phyloP scores from a whole-genome alignment of 2,888 invertebrate genomes.

The Auanema sp. region DNA sequence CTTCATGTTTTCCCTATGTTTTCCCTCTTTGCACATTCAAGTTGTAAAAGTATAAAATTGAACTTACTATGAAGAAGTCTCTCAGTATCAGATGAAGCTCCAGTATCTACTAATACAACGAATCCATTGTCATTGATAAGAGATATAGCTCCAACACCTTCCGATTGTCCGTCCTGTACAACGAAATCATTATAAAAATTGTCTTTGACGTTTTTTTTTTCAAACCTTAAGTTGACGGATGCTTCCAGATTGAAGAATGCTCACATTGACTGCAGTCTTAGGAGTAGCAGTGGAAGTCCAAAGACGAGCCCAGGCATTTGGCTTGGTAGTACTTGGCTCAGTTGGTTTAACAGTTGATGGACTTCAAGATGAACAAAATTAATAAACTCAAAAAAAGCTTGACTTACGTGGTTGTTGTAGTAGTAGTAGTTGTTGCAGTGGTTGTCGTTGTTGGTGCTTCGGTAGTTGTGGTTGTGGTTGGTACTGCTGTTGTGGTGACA shows the following conservation, averaged over 20 bases:
- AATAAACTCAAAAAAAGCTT: background rate
- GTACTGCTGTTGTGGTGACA: conserved; percentile 21
- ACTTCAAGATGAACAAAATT: background rate
- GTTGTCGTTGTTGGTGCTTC: conserved; percentile 22
- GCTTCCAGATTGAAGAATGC: conserved; percentile 57
- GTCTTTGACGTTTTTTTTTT: conserved; percentile 7
- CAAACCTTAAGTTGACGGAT: conserved; percentile 49
- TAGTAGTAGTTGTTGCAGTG: conserved; percentile 26
- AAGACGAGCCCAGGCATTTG: conserved; percentile 51
- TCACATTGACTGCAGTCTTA: conserved; percentile 49
- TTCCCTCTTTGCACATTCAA: background rate
- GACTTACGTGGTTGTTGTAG: conserved; percentile 30
- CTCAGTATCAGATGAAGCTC: conserved; percentile 56
- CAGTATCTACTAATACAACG: conserved; percentile 56
- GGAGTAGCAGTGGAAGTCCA: conserved; percentile 57
- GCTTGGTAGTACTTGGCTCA: conserved; percentile 22
- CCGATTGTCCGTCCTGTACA: conserved; percentile 54
- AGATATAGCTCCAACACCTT: conserved; percentile 56
- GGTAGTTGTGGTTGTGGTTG: conserved; percentile 24
- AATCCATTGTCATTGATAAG: conserved; percentile 59
- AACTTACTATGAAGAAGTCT: conserved; percentile 52
- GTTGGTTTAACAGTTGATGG: background rate
- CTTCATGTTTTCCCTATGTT: background rate
- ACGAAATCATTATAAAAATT: background rate
- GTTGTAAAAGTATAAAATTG: background rate